Evolutionary conservation across 1,140 invertebrate species (phyloP).

Genomic region (Pseudoatta argentina): DNA sequence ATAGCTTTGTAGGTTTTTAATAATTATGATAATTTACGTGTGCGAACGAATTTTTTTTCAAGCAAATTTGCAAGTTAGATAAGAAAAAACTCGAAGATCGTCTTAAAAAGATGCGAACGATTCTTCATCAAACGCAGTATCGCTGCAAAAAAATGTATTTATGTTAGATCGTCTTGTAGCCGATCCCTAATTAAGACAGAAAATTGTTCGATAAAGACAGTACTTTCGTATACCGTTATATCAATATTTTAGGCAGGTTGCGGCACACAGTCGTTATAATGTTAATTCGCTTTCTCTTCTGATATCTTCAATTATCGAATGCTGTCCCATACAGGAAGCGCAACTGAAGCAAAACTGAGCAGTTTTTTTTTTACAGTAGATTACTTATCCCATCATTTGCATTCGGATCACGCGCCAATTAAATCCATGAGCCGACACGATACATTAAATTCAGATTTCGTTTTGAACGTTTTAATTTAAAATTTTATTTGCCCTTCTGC

Average conservation of each 20-base stretch:
- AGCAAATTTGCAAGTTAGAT: not conserved
- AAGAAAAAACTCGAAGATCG: not conserved
- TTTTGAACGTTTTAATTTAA: not conserved
- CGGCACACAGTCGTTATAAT: not conserved
- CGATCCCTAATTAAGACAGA: conserved; percentile 39
- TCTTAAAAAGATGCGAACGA: conserved; percentile 8
- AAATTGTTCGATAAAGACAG: conserved; percentile 21
- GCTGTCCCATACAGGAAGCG: not conserved
- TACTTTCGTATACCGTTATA: not conserved
- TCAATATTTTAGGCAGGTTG: not conserved
- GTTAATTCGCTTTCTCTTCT: conserved; percentile 29
- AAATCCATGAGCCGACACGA: conserved; percentile 12
- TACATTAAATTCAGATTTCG: conserved; percentile 31
- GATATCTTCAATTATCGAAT: conserved; percentile 30
- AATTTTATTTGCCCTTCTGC: conserved; percentile 16
- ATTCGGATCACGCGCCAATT: conserved; percentile 51
- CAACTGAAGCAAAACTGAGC: too few species aligned
- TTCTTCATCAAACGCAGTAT: conserved; percentile 12
- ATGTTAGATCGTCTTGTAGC: not conserved
- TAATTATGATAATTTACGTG: not conserved
- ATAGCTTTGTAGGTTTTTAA: not conserved
- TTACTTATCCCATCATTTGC: conserved; percentile 40
- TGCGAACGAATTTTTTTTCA: not conserved
- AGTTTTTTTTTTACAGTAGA: conserved; percentile 26
- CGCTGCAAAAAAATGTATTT: not conserved